These are phyloP conservation scores for Oligia strigilis DNA, from an alignment of 2,888 invertebrate species.

Conservation along the genomic window DNA sequence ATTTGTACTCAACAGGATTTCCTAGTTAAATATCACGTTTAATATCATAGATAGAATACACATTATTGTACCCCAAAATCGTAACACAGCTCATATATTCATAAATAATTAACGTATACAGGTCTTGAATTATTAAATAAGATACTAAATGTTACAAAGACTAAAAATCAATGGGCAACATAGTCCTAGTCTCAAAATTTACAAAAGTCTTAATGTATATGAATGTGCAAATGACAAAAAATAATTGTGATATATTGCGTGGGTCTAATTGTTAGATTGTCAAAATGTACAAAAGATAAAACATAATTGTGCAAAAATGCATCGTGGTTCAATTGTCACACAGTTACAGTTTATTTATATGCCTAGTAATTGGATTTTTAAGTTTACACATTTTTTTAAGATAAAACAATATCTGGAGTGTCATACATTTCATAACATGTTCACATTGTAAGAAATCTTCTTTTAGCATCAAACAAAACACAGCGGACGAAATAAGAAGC, in stretches of 20 bases:
- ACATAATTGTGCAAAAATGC: no score
- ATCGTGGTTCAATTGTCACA: no score
- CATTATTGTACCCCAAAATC: background rate
- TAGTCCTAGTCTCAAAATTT: no score
- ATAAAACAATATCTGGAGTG: background rate
- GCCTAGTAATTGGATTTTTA: background rate
- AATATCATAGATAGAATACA: background rate
- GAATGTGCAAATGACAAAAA: no score
- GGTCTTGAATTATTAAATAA: background rate
- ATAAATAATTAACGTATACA: background rate
- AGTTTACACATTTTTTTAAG: background rate
- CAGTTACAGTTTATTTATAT: background rate
- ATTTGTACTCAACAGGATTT: background rate
- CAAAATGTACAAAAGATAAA: no score
- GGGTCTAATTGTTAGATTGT: no score
- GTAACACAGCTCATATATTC: background rate
- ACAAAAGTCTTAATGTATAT: no score
- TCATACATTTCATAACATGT: background rate
- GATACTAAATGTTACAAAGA: no score
- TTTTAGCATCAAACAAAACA: constrained; percentile 17
- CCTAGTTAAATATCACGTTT: constrained; percentile 9
- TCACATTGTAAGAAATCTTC: background rate
- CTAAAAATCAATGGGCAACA: no score
- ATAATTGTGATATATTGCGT: no score
- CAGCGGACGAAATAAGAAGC: constrained; percentile 21